A percentile compares a stretch with the other conserved stretches of the same genome.
Evolutionary conservation across 2,113 vertebrate species (phyloP).

Genomic region (Apaloderma vittatum): DNA sequence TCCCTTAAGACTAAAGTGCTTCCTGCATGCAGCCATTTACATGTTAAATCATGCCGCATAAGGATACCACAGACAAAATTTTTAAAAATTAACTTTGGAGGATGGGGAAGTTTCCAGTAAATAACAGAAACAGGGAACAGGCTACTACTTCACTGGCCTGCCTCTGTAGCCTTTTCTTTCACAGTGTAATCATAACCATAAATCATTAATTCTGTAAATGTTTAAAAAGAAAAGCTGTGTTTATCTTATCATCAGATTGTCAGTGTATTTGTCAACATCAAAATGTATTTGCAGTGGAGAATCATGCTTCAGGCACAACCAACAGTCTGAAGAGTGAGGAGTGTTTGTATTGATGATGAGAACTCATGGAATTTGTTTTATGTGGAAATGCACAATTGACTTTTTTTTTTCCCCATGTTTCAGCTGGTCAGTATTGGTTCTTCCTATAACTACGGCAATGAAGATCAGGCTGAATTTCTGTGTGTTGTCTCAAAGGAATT

Average conservation of each 20-base stretch:
- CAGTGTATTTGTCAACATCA: slow-evolving; percentile 1
- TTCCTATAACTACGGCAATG: slow-evolving; percentile 98
- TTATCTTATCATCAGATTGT: background rate
- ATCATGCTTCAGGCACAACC: background rate
- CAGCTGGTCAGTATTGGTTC: slow-evolving; percentile 98
- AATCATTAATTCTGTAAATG: background rate
- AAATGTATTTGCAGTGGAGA: background rate
- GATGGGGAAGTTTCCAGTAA: background rate
- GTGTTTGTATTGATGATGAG: background rate
- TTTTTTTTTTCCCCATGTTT: background rate
- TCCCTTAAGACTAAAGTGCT: background rate
- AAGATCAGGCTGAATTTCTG: slow-evolving; percentile 98
- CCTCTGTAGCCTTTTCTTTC: slow-evolving; percentile 6
- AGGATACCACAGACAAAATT: background rate
- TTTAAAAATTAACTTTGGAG: background rate
- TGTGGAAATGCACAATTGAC: background rate
- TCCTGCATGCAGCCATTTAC: slow-evolving; percentile 31
- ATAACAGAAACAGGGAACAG: background rate
- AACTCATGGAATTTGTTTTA: background rate
- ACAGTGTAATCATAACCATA: background rate
- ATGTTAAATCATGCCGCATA: background rate
- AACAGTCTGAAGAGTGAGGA: background rate
- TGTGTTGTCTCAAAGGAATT: slow-evolving; percentile 99
- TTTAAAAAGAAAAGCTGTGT: background rate
- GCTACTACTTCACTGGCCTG: background rate